Base-by-base conservation (phyloP, 2,888 invertebrate species). In the Pollenia griseotomentosa region DNA sequence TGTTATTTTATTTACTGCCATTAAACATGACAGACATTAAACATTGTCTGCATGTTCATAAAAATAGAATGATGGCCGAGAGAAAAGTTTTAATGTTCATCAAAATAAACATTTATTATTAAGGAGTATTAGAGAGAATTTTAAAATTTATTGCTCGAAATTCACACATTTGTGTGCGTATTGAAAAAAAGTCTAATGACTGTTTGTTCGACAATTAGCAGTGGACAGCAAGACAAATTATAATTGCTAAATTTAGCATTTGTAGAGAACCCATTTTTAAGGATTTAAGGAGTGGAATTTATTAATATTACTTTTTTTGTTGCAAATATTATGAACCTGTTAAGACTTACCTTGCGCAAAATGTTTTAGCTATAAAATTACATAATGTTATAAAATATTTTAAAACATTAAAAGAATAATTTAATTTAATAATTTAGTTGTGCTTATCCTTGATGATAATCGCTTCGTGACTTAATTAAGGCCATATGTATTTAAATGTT, bases 11-110 rank as follows among this genome's bases (percentile, higher is more conserved):
- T 78, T 83, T 73, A 81, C 66, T 84, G 73, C 53, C 80, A 65
- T 77, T 86, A 19, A 65, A 57, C 86, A 83, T 83, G 83, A 61
- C 65, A 86, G 63, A 19, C 48, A 65, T 66, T 74, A 61, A 53
- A 59, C n/a, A 77, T 55, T 75, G 75, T 66, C 80, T 77, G 19
- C 19, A 55, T 61, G 53, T 80, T 84, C 48, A 53, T 55, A 63
- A 79, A 79, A 73, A 61, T 75, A 51, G 16, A 79, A 57, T 73
- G 59, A 66, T 55, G 74, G 74, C 48, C 73, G 71, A 53, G 65
- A 44, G 44, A 57, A 46, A 66, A 66, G 33, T 44, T 74, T 81
- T 66, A 16, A 42, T 65, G 83, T 73, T 73, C 59, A 78, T 78
- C 65, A 55, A 63, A 83, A 77, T 77, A 40, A 48, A 55, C 48